A percentile compares a stretch with the other conserved stretches of the same genome.
Conservation (phyloP, 2,113 vertebrate species). For the Anser brachyrhynchus region DNA sequence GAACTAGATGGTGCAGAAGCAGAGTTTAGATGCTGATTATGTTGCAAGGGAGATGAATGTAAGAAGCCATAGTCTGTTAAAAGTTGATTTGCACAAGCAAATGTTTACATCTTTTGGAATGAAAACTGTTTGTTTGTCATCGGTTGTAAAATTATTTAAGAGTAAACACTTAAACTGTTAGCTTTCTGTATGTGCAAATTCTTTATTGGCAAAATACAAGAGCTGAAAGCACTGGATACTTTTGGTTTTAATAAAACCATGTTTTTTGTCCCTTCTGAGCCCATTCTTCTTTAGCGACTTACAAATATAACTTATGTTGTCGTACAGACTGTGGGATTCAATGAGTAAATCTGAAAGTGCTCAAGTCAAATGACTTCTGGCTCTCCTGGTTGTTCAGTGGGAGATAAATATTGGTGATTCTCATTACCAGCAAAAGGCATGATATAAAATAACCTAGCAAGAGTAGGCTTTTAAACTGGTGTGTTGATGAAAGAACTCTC, state of each 20-base stretch:
- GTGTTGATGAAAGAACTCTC: neutral
- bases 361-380: neutral
- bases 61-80: slow-evolving; percentile 69
- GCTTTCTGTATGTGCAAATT: slow-evolving; percentile 19
- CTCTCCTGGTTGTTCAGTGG: neutral
- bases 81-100: slow-evolving; percentile 73
- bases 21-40: neutral
- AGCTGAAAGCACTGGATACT: slow-evolving; percentile 25
- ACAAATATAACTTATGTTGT: neutral
- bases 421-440: neutral
- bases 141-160: slow-evolving; percentile 57
- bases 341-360: neutral
- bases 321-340: neutral
- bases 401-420: neutral
- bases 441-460: neutral
- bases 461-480: neutral
- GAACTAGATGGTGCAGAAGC: slow-evolving; percentile 13
- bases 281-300: neutral
- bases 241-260: slow-evolving; percentile 63
- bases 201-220: slow-evolving; percentile 51
- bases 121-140: slow-evolving; percentile 59
- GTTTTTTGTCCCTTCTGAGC: neutral
- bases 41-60: slow-evolving; percentile 6
- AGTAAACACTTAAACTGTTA: slow-evolving; percentile 59
- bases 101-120: slow-evolving; percentile 56